Evolutionary conservation across 2,797 vertebrate species (phyloP).

Genomic region (Gallinago stenura): DNA sequence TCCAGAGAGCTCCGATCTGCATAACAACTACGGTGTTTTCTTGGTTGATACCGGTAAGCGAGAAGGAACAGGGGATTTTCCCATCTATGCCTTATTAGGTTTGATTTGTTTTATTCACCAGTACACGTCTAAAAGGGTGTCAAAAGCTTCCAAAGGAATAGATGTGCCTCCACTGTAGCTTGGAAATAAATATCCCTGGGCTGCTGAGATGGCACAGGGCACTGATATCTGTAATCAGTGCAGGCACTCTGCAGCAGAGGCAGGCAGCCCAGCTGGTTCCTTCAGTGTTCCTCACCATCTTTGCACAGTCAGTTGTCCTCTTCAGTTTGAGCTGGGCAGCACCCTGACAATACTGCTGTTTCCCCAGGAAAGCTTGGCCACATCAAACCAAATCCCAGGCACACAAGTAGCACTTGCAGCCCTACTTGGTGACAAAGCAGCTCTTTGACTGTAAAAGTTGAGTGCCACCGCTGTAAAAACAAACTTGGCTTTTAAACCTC

Average conservation of each 20-base stretch:
- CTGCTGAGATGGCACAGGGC: neutral
- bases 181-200: neutral
- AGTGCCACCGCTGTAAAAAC: neutral
- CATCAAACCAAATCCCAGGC: neutral
- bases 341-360: neutral
- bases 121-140: neutral
- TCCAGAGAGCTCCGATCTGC: constrained; percentile 93
- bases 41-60: constrained; percentile 93
- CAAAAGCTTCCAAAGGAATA: neutral
- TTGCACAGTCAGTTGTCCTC: neutral
- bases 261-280: neutral
- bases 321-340: neutral
- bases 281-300: neutral
- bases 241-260: neutral
- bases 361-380: neutral
- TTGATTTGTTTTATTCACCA: neutral
- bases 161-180: neutral
- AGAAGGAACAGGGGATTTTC: neutral
- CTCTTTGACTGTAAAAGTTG: neutral
- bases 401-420: neutral
- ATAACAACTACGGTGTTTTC: constrained; percentile 97
- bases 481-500: constrained; percentile 21
- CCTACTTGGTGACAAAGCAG: neutral
- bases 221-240: neutral
- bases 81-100: neutral